Conservation (phyloP, 2,888 invertebrate species). For the Netelia virgata region DNA sequence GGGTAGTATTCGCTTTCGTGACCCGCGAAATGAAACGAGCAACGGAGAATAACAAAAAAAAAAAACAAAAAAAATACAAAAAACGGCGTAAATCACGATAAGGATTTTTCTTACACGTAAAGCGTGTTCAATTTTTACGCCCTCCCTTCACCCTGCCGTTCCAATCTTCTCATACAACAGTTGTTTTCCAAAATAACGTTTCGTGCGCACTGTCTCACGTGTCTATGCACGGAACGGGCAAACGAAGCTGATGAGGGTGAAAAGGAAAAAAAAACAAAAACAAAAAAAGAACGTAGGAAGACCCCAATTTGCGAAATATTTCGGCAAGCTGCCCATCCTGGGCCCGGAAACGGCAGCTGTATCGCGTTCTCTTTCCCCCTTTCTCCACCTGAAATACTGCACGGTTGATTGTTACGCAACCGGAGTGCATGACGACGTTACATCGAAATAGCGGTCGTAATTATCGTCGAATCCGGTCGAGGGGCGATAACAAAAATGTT, state of each 20-base stretch:
- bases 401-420: too few relatives aligned
- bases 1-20: background rate
- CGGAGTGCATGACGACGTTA: too few relatives aligned
- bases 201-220: constrained; percentile 10
- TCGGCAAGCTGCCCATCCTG: constrained; percentile 77
- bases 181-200: constrained; percentile 29
- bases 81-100: constrained; percentile 50
- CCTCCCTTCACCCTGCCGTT: constrained; percentile 6
- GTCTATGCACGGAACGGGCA: constrained; percentile 39
- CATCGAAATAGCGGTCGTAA: background rate
- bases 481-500: background rate
- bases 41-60: background rate
- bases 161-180: constrained; percentile 26
- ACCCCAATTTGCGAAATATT: constrained; percentile 78
- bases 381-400: constrained; percentile 23
- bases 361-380: constrained; percentile 55
- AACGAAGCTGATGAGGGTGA: constrained; percentile 63
- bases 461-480: background rate
- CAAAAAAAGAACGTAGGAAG: constrained; percentile 71
- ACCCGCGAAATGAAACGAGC: background rate
- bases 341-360: constrained; percentile 81
- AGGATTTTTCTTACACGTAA: constrained; percentile 37
- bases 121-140: constrained; percentile 44
- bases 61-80: constrained; percentile 6
- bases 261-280: constrained; percentile 39